A percentile compares a stretch with the other conserved stretches of the same genome.
Evolutionary conservation across 2,113 vertebrate genomes (phyloP).

Genomic region (Gobiocypris rarus): DNA sequence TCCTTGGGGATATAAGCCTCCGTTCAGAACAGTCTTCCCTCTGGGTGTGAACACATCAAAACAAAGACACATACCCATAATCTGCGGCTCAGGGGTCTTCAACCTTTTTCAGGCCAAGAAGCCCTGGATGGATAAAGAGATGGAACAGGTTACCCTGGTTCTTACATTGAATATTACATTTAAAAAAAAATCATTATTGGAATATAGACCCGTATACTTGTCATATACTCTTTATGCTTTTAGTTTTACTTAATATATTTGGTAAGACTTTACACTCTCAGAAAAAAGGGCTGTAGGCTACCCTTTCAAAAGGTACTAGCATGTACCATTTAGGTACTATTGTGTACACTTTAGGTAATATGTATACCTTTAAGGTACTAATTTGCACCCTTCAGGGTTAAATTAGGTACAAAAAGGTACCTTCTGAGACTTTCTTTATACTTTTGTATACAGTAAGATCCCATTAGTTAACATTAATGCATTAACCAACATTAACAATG

Average conservation of each 20-base stretch:
- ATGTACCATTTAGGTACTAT: too few relatives aligned
- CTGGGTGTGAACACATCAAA: background rate
- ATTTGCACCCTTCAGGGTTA: too few relatives aligned
- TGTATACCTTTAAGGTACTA: too few relatives aligned
- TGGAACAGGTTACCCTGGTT: background rate
- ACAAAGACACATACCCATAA: background rate
- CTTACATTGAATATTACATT: background rate
- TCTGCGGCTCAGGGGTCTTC: background rate
- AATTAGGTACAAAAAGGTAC: too few relatives aligned
- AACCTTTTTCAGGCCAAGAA: background rate
- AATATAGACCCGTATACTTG: background rate
- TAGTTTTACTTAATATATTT: background rate
- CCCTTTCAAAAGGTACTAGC: too few relatives aligned
- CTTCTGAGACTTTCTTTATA: too few relatives aligned
- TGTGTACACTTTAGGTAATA: too few relatives aligned
- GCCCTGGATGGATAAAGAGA: background rate
- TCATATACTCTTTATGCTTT: background rate
- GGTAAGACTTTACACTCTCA: background rate
- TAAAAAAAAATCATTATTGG: background rate
- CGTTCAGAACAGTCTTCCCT: background rate
- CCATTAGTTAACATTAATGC: background rate
- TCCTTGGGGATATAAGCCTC: constrained; percentile 32
- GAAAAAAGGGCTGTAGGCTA: too few relatives aligned
- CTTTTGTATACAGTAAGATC: too few relatives aligned
- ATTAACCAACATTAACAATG: background rate